Evolutionary conservation across 2,113 vertebrate species (phyloP).

Genomic region (Pogona vitticeps): DNA sequence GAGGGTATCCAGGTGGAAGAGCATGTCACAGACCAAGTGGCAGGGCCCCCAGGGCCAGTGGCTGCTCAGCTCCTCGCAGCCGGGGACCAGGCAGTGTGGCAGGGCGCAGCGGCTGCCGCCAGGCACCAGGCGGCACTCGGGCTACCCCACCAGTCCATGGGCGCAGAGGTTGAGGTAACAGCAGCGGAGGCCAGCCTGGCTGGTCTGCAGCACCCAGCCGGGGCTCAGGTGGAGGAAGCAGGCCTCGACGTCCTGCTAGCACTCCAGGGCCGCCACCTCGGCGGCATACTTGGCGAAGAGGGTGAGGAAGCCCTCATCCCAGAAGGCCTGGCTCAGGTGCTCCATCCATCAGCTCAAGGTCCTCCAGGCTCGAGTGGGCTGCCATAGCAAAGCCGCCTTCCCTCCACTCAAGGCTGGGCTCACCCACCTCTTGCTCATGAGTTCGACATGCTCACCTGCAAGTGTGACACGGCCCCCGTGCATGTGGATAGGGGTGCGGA

Average conservation of each 20-base stretch:
- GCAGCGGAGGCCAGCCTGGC: conserved; percentile 76
- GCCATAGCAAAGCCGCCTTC: not conserved
- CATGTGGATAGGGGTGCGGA: no score
- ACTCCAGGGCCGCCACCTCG: conserved; percentile 85
- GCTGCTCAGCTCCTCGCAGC: conserved; percentile 74
- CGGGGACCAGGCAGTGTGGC: conserved; percentile 84
- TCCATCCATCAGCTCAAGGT: conserved; percentile 80
- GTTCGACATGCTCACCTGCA: no score
- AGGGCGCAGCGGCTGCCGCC: conserved; percentile 78
- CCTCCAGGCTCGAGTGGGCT: conserved; percentile 66
- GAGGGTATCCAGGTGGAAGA: conserved; percentile 88
- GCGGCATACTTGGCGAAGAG: conserved; percentile 84
- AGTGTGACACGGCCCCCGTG: no score
- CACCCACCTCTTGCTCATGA: no score
- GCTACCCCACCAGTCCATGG: conserved; percentile 76
- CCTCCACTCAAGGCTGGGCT: no score
- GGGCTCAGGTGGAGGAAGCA: conserved; percentile 87
- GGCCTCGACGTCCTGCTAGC: conserved; percentile 82
- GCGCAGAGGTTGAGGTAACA: conserved; percentile 90
- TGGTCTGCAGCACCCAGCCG: conserved; percentile 84
- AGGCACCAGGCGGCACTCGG: conserved; percentile 55
- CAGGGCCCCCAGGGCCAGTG: conserved; percentile 50
- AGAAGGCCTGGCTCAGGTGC: conserved; percentile 80
- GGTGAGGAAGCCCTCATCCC: conserved; percentile 81
- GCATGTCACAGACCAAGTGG: conserved; percentile 83